Conservation (phyloP, 2,113 vertebrate species). For the Fregetta grallaria region DNA sequence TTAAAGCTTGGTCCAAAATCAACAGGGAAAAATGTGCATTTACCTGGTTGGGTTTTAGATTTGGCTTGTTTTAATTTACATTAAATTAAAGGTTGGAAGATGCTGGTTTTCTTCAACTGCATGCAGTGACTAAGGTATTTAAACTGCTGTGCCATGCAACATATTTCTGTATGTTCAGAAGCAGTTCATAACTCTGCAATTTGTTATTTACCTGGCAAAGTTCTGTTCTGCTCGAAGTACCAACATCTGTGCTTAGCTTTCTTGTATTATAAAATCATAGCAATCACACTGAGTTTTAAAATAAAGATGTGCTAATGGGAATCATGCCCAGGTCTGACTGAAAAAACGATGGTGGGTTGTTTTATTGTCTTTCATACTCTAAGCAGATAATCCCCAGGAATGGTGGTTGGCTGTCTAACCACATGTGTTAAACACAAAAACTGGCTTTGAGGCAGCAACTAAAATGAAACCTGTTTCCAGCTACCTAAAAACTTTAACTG, state of each 20-base stretch:
- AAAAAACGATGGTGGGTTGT: not conserved
- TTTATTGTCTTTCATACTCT: constrained; percentile 39
- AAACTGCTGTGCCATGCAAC: not conserved
- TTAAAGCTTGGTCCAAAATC: constrained; percentile 21
- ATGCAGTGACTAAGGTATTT: not conserved
- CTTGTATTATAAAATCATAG: not conserved
- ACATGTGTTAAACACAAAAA: constrained; percentile 13
- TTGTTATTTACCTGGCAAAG: not conserved
- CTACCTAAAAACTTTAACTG: not conserved
- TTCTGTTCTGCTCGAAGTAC: not conserved
- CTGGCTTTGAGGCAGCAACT: constrained; percentile 37
- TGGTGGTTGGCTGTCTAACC: constrained; percentile 18
- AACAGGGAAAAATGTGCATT: not conserved
- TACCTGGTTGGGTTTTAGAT: not conserved
- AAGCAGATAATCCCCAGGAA: constrained; percentile 42
- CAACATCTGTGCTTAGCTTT: not conserved
- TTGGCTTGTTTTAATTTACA: not conserved
- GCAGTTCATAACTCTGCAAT: not conserved
- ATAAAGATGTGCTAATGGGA: constrained; percentile 12
- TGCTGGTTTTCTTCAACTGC: not conserved
- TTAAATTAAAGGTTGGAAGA: not conserved
- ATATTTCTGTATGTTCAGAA: not conserved
- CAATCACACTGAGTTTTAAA: not conserved
- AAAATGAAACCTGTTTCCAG: not conserved
- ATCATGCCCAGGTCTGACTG: constrained; percentile 34